phyloP scores from a whole-genome alignment of 2,797 vertebrate species.

The Ammospiza maritima region DNA sequence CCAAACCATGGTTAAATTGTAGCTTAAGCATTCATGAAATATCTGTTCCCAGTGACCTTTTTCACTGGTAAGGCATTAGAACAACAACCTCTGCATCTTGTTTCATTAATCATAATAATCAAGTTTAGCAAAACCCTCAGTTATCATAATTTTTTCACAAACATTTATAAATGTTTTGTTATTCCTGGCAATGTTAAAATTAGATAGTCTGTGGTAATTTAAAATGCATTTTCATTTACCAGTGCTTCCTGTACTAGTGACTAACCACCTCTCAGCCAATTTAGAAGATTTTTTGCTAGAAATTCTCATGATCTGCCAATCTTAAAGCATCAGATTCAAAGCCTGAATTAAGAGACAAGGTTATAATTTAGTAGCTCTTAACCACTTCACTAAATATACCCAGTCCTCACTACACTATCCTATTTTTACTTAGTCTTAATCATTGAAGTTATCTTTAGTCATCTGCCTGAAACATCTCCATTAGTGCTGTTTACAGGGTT shows the following conservation, averaged over 20 bases:
- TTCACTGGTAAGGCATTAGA: background rate
- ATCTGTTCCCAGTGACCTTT: fast-evolving
- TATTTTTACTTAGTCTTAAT: background rate
- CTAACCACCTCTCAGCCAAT: background rate
- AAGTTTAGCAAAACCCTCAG: background rate
- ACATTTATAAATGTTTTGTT: background rate
- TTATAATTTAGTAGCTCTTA: background rate
- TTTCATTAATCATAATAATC: background rate
- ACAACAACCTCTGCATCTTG: background rate
- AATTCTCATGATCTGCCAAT: background rate
- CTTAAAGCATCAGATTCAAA: background rate
- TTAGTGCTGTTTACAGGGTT: background rate
- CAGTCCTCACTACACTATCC: background rate
- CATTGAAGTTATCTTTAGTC: background rate
- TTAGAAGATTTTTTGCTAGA: background rate
- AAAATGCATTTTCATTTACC: background rate
- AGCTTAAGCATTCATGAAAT: background rate
- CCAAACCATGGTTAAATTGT: background rate
- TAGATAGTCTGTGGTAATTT: background rate
- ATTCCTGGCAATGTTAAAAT: background rate
- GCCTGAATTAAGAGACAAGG: background rate
- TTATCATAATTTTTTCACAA: background rate
- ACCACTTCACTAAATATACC: background rate
- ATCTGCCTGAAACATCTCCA: background rate
- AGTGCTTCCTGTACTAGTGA: background rate